phyloP scores from a whole-genome alignment of 2,797 vertebrate genomes.

The Kryptolebias ocellatus region DNA sequence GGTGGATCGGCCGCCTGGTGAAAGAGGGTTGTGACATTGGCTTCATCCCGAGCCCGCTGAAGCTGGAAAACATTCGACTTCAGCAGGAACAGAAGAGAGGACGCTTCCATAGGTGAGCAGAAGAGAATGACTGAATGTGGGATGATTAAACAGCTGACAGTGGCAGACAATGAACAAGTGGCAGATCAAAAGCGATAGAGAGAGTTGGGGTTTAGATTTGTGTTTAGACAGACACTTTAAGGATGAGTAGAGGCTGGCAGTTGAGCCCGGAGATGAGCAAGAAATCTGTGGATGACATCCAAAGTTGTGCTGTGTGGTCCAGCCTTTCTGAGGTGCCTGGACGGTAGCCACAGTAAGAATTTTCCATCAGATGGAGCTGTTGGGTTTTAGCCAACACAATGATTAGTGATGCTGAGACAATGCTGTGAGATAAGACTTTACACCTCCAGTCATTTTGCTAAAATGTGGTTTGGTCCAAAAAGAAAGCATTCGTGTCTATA shows the following conservation, averaged over 20 bases:
- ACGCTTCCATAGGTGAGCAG: conserved; percentile 90
- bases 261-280: conserved; percentile 29
- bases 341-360: conserved; percentile 28
- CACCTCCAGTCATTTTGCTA: conserved; percentile 24
- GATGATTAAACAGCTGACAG: no score
- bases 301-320: conserved; percentile 33
- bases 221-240: conserved; percentile 21
- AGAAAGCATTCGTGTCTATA: background rate
- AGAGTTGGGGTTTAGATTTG: conserved; percentile 6
- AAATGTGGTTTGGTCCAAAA: conserved; percentile 1
- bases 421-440: background rate
- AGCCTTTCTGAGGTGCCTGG: conserved; percentile 48
- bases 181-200: conserved; percentile 14
- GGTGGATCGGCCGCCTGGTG: conserved; percentile 98
- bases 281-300: conserved; percentile 36
- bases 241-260: conserved; percentile 29
- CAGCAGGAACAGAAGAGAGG: conserved; percentile 96
- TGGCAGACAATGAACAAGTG: background rate
- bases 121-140: background rate
- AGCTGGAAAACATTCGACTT: conserved; percentile 93
- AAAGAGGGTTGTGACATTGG: conserved; percentile 99
- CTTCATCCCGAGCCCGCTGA: conserved; percentile 95
- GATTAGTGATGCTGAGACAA: conserved; percentile 22
- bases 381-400: conserved; percentile 19
- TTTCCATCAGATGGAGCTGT: conserved; percentile 48